A percentile compares a stretch with the other conserved stretches of the same genome.
These are phyloP conservation scores for Tichodroma muraria DNA, from an alignment of 2,113 vertebrate genomes.

Conservation along the genomic window DNA sequence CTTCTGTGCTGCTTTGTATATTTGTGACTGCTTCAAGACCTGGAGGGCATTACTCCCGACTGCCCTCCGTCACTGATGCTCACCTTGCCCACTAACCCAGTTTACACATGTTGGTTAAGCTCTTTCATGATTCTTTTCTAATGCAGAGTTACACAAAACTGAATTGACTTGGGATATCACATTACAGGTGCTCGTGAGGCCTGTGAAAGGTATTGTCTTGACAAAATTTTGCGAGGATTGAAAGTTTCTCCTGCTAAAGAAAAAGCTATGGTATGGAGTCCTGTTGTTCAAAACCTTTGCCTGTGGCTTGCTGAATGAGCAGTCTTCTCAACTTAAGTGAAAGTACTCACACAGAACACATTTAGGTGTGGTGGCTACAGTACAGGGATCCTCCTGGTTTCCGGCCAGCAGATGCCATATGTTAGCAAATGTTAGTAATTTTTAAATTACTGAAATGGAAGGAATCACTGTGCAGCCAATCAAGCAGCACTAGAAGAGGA, in stretches of 20 bases:
- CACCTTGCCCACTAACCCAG: neutral
- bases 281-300: neutral
- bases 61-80: neutral
- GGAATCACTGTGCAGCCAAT: neutral
- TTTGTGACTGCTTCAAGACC: neutral
- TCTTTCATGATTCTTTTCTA: neutral
- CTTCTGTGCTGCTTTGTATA: neutral
- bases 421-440: neutral
- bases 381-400: neutral
- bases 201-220: neutral
- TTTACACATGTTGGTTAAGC: neutral
- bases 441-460: neutral
- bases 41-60: neutral
- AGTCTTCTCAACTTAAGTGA: neutral
- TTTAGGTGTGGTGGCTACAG: neutral
- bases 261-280: neutral
- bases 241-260: neutral
- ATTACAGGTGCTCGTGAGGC: accelerated
- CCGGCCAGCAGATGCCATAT: neutral
- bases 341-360: neutral
- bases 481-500: neutral
- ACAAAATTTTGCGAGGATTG: neutral
- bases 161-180: neutral
- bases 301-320: neutral
- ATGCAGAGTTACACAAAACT: neutral